phyloP scores from a whole-genome alignment of 2,113 vertebrate genomes.

The Lophotis ruficrista region DNA sequence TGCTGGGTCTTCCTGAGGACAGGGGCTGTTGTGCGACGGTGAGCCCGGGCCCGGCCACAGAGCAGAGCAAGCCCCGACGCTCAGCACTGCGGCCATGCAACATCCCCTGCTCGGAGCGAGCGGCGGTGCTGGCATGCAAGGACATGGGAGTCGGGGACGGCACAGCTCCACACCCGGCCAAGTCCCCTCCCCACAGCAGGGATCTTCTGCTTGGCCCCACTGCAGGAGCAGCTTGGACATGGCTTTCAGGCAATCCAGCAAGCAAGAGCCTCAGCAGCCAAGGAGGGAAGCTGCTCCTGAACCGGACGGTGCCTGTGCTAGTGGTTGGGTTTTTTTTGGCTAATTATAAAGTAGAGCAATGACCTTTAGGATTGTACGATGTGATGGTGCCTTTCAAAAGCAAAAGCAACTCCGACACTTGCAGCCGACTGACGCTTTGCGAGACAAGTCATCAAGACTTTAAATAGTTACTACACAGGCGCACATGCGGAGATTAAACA shows the following conservation, averaged over 20 bases:
- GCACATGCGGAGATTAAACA: not conserved
- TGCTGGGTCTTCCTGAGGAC: not conserved
- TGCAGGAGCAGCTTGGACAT: not conserved
- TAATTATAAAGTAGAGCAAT: not conserved
- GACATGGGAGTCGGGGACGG: fast-evolving
- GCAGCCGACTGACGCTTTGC: fast-evolving
- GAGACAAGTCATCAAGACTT: not conserved
- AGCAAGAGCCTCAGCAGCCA: fast-evolving
- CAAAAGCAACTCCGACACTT: not conserved
- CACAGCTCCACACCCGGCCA: fast-evolving
- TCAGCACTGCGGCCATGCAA: fast-evolving
- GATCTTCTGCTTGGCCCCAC: not conserved
- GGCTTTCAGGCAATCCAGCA: not conserved
- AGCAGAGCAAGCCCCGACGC: fast-evolving
- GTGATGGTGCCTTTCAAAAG: not conserved
- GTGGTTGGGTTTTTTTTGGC: not conserved
- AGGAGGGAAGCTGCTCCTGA: not conserved
- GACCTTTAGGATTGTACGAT: not conserved
- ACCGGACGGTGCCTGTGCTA: fast-evolving
- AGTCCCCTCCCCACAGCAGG: not conserved
- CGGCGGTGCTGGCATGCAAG: fast-evolving
- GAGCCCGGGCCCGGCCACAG: fast-evolving
- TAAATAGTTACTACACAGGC: not conserved
- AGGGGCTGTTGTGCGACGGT: fast-evolving
- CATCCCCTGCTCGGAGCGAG: fast-evolving